phyloP scores from a whole-genome alignment of 1,140 invertebrate genomes.

The Wasmannia auropunctata region DNA sequence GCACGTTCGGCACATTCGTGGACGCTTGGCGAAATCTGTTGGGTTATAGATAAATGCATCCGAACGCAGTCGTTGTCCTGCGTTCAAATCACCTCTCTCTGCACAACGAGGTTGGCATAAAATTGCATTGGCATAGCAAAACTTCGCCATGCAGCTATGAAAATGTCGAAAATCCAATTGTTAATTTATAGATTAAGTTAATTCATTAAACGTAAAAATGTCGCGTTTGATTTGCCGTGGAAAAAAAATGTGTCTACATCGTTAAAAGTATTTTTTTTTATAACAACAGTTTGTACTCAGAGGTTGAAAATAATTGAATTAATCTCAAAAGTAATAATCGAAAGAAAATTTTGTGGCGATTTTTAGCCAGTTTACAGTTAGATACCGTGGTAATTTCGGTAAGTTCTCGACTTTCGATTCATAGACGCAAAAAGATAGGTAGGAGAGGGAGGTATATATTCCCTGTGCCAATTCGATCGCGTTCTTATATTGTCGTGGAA shows the following conservation, averaged over 20 bases:
- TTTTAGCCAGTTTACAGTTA: neutral
- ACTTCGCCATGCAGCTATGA: neutral
- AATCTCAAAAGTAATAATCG: neutral
- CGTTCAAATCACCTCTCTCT: constrained; percentile 38
- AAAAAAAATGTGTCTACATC: neutral
- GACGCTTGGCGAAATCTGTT: neutral
- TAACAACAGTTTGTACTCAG: neutral
- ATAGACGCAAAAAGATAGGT: constrained; percentile 34
- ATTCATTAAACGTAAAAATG: neutral
- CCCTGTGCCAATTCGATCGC: neutral
- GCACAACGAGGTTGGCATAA: neutral
- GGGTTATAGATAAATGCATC: neutral
- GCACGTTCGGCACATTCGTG: neutral
- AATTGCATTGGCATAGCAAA: neutral
- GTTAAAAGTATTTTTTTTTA: neutral
- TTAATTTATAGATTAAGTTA: neutral
- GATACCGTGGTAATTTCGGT: neutral
- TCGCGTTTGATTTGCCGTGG: neutral
- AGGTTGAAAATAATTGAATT: neutral
- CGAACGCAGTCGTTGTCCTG: neutral
- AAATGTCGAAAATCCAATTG: neutral
- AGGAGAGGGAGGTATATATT: no score
- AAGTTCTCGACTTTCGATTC: constrained; percentile 14
- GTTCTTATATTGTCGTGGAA: neutral
- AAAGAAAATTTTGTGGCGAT: neutral